Conservation (phyloP, 1,140 invertebrate genomes). For the Teleogryllus occipitalis region DNA sequence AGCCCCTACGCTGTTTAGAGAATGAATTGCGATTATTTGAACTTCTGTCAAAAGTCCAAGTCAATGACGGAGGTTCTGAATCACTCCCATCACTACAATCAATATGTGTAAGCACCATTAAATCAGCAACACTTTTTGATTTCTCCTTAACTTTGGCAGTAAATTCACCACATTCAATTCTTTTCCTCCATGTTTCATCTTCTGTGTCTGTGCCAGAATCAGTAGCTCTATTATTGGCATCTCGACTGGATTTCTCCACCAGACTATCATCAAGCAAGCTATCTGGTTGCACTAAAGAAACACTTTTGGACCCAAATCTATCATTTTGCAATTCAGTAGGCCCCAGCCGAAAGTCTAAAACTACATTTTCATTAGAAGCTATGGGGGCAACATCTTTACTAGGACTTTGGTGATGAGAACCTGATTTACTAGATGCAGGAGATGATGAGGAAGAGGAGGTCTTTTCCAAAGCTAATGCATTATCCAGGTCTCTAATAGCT, state of each 20-base stretch:
- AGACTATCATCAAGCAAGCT: slow-evolving; percentile 19
- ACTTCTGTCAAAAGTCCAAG: slow-evolving; percentile 17
- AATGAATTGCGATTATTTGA: slow-evolving; percentile 11
- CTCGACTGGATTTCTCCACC: neutral
- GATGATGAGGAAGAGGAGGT: slow-evolving; percentile 47
- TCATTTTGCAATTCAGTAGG: neutral
- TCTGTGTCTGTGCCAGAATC: slow-evolving; percentile 33
- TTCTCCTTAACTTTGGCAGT: slow-evolving; percentile 61
- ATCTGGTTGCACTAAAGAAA: slow-evolving; percentile 9
- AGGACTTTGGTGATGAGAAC: slow-evolving; percentile 42
- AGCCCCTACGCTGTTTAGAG: slow-evolving; percentile 2
- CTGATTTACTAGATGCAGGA: slow-evolving; percentile 15
- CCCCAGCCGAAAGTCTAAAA: slow-evolving; percentile 33
- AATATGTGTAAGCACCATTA: slow-evolving; percentile 65
- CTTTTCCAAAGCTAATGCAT: slow-evolving; percentile 51
- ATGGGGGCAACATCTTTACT: slow-evolving; percentile 21
- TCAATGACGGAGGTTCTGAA: slow-evolving; percentile 29
- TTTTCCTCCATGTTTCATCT: slow-evolving; percentile 54
- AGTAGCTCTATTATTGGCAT: neutral
- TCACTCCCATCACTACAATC: slow-evolving; percentile 53
- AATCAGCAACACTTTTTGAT: slow-evolving; percentile 61
- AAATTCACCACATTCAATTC: slow-evolving; percentile 54
- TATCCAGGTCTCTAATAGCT: slow-evolving; percentile 55
- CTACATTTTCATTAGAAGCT: slow-evolving; percentile 25
- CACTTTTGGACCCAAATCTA: neutral